phyloP scores from a whole-genome alignment of 64 coral and sea anemone species.

The Pachyseris speciosa region DNA sequence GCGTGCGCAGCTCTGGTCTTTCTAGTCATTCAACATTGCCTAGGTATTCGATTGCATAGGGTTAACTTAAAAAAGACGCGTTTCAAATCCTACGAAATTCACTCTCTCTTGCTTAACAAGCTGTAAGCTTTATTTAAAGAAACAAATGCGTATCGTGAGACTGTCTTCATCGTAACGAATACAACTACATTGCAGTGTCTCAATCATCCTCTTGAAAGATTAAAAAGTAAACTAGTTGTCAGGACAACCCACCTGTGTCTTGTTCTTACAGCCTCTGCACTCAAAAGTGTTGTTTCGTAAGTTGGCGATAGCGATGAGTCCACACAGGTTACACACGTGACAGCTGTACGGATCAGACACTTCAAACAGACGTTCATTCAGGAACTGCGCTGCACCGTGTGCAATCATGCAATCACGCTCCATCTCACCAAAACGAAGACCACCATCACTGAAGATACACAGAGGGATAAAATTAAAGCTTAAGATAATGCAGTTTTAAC shows the following conservation, averaged over 20 bases:
- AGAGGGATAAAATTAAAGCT: neutral
- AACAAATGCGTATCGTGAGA: no score
- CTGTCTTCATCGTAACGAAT: no score
- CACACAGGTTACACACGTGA: conserved; percentile 97
- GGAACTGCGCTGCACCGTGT: conserved; percentile 98
- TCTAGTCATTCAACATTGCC: no score
- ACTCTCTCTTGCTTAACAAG: no score
- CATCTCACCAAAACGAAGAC: conserved; percentile 99
- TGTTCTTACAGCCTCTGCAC: conserved; percentile 97
- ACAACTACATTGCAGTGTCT: no score
- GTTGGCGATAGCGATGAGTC: conserved; percentile 97
- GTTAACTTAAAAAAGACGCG: no score
- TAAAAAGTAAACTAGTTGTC: no score
- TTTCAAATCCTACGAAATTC: no score
- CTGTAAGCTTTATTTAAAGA: no score
- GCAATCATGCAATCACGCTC: conserved; percentile 99
- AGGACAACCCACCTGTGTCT: conserved; percentile 95
- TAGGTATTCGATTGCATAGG: no score
- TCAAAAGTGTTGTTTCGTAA: conserved; percentile 97
- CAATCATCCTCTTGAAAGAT: no score
- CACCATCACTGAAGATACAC: conserved; percentile 86
- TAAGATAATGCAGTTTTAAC: neutral
- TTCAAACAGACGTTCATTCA: conserved; percentile 96
- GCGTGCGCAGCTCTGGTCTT: no score
- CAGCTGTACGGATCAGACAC: conserved; percentile 98